Evolutionary conservation across 2,113 vertebrate genomes (phyloP), one percentile per base, ranked within the genome.

Genomic region (Grus americana): DNA sequence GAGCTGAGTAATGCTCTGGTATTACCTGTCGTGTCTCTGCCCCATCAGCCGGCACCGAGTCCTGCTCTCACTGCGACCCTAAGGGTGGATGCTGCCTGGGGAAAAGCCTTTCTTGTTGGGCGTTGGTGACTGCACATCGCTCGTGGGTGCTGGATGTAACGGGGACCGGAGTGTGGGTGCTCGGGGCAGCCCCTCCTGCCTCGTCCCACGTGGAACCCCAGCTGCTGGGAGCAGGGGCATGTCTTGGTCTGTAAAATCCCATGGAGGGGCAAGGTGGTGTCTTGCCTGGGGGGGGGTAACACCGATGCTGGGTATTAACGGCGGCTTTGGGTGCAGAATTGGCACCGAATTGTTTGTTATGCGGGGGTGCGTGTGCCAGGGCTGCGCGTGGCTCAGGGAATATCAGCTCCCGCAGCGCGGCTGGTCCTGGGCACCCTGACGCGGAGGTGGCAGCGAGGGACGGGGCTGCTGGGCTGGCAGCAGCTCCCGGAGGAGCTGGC

Each of bases 191-290:
- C 26, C 16, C 32, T 55, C 12, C 55, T 74, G 61, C 76, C 42
- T n/a, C 22, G 1, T 55, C 63, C 62, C 6, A 0, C 0, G 0
- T 9, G 50, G 62, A 76, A 12, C 57, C 18, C 38, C 62, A 26
- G 54, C 61, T 42, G 36, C 30, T 58, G 62, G 71, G 71, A 75
- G 57, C 26, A 59, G 59, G n/a, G 44, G 22, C 23, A 2, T 14
- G 38, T 24, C 32, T 36, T 21, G 61, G 8, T 15, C 61, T 36
- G 11, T 52, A 36, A 88, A 90, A 90, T 13, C 50, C 46, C 42
- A 2, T 0, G 0, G 0, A 1, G 5, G 82, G 61, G 7, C 20
- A 10, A 81, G 22, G 36, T 15, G 40, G 11, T 29, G 18, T 20
- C 66, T 79, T 26, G 38, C 15, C 12, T n/a, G 67, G 15, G 55